Conservation (phyloP, 2,888 invertebrate genomes). For the Anthophora plumipes region DNA sequence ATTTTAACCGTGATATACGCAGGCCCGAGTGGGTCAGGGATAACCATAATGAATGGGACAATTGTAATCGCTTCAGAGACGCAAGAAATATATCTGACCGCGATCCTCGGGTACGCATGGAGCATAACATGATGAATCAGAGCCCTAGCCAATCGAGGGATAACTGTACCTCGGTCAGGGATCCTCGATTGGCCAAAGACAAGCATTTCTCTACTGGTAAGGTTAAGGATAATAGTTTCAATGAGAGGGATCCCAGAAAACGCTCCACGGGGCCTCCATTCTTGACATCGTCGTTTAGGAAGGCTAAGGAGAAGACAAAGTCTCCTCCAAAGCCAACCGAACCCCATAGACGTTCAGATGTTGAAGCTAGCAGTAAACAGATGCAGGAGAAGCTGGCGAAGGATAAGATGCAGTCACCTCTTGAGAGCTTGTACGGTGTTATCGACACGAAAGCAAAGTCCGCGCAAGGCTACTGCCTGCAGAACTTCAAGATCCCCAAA, state of each 20-base stretch:
- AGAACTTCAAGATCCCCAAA: slow-evolving; percentile 87
- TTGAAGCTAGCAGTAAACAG: slow-evolving; percentile 31
- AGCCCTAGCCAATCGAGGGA: slow-evolving; percentile 51
- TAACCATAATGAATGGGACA: slow-evolving; percentile 54
- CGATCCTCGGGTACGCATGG: slow-evolving; percentile 68
- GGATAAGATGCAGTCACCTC: slow-evolving; percentile 84
- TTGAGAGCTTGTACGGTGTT: slow-evolving; percentile 85
- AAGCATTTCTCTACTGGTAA: slow-evolving; percentile 43
- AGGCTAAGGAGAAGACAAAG: slow-evolving; percentile 58
- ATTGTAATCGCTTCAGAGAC: slow-evolving; percentile 63
- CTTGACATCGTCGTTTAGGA: slow-evolving; percentile 18
- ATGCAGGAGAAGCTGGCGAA: slow-evolving; percentile 63
- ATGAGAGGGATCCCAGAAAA: slow-evolving; percentile 74
- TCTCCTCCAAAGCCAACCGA: slow-evolving; percentile 69
- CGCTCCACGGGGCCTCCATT: slow-evolving; percentile 30
- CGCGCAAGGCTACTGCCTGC: slow-evolving; percentile 85
- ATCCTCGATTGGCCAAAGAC: slow-evolving; percentile 75
- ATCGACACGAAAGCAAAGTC: slow-evolving; percentile 83
- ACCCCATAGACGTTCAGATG: slow-evolving; percentile 49
- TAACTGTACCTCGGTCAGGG: slow-evolving; percentile 57
- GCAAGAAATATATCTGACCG: slow-evolving; percentile 64
- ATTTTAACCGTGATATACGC: slow-evolving; percentile 68
- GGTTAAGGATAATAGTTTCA: slow-evolving; percentile 54
- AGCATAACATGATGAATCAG: slow-evolving; percentile 51
- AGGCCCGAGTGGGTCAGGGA: slow-evolving; percentile 66